These are phyloP conservation scores for Ophioderma brevispina DNA, from an alignment of 35 echinoderm and acorn worm genomes.

Conservation along the genomic window DNA sequence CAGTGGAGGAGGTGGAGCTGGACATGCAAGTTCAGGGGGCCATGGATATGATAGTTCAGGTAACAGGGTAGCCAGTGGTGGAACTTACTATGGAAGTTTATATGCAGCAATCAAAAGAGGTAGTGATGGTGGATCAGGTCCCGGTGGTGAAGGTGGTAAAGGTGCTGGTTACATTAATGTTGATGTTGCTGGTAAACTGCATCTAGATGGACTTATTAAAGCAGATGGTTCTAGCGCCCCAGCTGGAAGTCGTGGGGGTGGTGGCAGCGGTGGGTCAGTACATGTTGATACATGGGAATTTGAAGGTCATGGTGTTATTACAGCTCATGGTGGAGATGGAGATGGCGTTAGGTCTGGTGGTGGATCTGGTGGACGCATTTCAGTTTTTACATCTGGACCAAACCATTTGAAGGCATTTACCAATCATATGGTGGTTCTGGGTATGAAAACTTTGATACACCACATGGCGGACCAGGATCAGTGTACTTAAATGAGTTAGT, in stretches of 20 bases:
- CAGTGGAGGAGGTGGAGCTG: constrained; percentile 66
- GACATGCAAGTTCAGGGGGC: constrained; percentile 79
- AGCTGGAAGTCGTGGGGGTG: constrained; percentile 41
- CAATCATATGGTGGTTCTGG: constrained; percentile 63
- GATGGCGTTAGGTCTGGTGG: constrained; percentile 57
- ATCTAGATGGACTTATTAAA: constrained; percentile 75
- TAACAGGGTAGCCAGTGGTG: constrained; percentile 27
- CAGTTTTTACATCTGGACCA: constrained; percentile 30
- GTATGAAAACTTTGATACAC: background rate
- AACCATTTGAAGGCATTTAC: constrained; percentile 78
- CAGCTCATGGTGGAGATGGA: constrained; percentile 83
- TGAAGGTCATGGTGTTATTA: constrained; percentile 70
- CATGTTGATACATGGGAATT: constrained; percentile 45
- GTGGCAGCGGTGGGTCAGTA: constrained; percentile 80
- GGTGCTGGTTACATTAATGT: constrained; percentile 71
- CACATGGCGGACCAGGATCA: constrained; percentile 83
- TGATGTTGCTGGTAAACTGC: constrained; percentile 44
- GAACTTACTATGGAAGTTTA: constrained; percentile 69
- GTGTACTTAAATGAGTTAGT: constrained; percentile 69
- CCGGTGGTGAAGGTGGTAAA: constrained; percentile 10
- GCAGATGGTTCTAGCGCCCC: constrained; percentile 59
- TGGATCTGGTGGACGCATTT: constrained; percentile 84
- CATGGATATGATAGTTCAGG: constrained; percentile 30
- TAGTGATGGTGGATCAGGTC: constrained; percentile 70
- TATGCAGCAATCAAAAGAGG: constrained; percentile 66